Conservation (phyloP, 2,797 vertebrate genomes). For the Salarias fasciatus region DNA sequence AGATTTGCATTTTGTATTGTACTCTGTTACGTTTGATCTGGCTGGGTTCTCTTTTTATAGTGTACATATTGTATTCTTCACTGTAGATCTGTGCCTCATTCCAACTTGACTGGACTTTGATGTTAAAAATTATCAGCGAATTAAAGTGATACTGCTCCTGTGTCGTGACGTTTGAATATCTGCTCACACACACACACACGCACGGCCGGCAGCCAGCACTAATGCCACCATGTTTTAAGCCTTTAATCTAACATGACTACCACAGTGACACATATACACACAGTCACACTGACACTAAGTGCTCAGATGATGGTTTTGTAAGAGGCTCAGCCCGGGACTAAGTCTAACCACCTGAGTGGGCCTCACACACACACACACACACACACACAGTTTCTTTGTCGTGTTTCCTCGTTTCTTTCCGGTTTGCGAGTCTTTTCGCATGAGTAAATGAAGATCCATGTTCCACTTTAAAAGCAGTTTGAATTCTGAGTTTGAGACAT, state of each 20-base stretch:
- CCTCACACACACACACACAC: constrained; percentile 20
- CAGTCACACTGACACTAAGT: constrained; percentile 47
- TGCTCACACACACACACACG: neutral
- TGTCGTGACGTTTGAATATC: constrained; percentile 25
- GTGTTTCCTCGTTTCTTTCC: too few relatives aligned
- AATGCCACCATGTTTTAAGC: constrained; percentile 53
- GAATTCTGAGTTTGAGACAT: too few relatives aligned
- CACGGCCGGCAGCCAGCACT: constrained; percentile 40
- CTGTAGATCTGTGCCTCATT: constrained; percentile 63
- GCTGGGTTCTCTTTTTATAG: constrained; percentile 39
- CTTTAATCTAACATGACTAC: constrained; percentile 60
- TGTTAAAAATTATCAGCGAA: constrained; percentile 65
- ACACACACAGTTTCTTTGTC: too few relatives aligned
- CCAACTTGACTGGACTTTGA: constrained; percentile 56
- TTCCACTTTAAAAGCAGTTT: too few relatives aligned
- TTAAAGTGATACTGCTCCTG: constrained; percentile 63
- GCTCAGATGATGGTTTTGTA: constrained; percentile 46
- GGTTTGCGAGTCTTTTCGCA: too few relatives aligned
- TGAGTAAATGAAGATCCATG: too few relatives aligned
- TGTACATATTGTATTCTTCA: constrained; percentile 58
- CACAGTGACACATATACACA: constrained; percentile 34
- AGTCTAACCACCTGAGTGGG: constrained; percentile 56
- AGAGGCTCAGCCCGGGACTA: constrained; percentile 49
- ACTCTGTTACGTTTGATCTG: constrained; percentile 23
- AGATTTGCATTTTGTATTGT: constrained; percentile 47